phyloP scores from a whole-genome alignment of 2,888 invertebrate species.

The Acheta domesticus region DNA sequence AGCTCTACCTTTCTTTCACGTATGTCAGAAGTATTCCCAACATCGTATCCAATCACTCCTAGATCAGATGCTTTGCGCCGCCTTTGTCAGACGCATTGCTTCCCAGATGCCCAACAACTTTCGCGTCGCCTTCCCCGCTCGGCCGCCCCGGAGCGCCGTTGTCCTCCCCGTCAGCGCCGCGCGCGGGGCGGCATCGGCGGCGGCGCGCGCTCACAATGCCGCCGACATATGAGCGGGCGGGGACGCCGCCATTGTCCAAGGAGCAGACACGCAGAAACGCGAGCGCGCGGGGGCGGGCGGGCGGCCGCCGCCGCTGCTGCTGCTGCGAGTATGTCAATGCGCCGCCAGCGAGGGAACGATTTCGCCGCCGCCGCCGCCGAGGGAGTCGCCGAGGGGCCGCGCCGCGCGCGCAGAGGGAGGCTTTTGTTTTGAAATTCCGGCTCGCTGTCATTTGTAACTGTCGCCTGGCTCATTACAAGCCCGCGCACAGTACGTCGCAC shows the following conservation, averaged over 20 bases:
- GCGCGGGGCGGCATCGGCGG: background rate
- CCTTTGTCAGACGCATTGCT: no score
- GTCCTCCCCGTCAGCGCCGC: background rate
- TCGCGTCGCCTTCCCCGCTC: background rate
- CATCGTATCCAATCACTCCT: no score
- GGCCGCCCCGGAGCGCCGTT: background rate
- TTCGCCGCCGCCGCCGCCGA: background rate
- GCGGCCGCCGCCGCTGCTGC: no score
- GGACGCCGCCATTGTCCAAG: background rate
- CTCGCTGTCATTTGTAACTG: conserved; percentile 18
- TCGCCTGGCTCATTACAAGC: conserved; percentile 18
- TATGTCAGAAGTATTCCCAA: no score
- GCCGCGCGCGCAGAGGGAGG: background rate
- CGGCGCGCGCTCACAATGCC: background rate
- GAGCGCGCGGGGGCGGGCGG: background rate
- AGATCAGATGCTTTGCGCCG: no score
- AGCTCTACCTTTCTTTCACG: no score
- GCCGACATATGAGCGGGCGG: background rate
- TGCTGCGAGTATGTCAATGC: background rate
- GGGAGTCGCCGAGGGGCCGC: background rate
- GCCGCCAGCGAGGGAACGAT: background rate
- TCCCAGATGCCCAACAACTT: background rate
- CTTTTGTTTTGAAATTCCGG: conserved; percentile 9
- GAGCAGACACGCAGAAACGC: conserved; percentile 18
- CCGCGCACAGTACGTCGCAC: conserved; percentile 18